Conservation (phyloP, 2,888 invertebrate species). For the Tenthredo livida region DNA sequence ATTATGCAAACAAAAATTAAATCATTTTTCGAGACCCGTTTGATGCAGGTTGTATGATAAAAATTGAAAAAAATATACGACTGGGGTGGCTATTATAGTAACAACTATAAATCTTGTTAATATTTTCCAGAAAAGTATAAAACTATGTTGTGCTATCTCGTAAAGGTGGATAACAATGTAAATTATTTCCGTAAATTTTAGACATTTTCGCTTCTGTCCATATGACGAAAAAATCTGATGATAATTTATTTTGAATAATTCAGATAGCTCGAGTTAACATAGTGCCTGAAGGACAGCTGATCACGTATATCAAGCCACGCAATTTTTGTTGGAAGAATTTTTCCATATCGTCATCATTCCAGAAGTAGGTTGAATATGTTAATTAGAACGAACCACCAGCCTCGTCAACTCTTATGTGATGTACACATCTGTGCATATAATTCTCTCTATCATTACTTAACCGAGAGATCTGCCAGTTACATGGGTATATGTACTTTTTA, state of each 20-base stretch:
- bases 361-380: constrained; percentile 27
- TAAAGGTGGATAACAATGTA: too few relatives aligned
- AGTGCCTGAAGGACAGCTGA: not conserved
- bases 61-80: not conserved
- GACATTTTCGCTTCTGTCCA: not conserved
- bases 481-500: too few relatives aligned
- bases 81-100: not conserved
- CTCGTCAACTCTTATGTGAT: not conserved
- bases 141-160: too few relatives aligned
- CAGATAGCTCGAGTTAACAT: not conserved
- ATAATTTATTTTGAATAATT: not conserved
- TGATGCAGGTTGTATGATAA: not conserved
- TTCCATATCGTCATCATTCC: not conserved
- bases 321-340: not conserved
- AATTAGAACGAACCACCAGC: constrained; percentile 6
- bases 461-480: not conserved
- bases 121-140: not conserved
- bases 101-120: not conserved
- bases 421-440: constrained; percentile 25
- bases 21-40: not conserved
- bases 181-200: too few relatives aligned
- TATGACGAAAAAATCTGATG: not conserved
- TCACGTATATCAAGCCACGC: not conserved
- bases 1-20: not conserved
- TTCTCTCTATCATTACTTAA: not conserved